Evolutionary conservation across 1,140 invertebrate species (phyloP).

Genomic region (Sitodiplosis mosellana): DNA sequence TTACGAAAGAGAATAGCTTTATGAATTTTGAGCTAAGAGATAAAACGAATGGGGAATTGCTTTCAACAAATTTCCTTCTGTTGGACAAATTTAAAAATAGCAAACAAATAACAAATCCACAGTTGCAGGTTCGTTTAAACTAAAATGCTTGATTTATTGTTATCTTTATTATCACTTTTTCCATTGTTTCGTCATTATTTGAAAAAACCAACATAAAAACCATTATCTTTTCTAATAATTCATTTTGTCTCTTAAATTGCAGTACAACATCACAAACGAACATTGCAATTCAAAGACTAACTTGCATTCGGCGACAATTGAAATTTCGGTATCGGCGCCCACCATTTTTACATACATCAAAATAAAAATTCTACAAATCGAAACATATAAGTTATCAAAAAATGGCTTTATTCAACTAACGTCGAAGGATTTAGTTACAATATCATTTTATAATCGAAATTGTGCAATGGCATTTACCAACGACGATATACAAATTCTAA

Average conservation of each 20-base stretch:
- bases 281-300: too few relatives aligned
- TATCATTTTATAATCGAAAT: conserved; percentile 9
- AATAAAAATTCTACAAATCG: conserved; percentile 13
- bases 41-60: neutral
- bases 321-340: conserved; percentile 15
- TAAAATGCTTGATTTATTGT: neutral
- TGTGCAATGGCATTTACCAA: conserved; percentile 6
- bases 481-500: neutral
- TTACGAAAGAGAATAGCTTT: conserved; percentile 12
- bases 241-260: neutral
- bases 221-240: neutral
- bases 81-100: conserved; percentile 12
- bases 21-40: conserved; percentile 14
- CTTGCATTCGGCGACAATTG: conserved; percentile 9
- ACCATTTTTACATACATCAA: conserved; percentile 23
- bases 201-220: too few relatives aligned
- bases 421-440: conserved; percentile 13
- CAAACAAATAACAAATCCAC: conserved; percentile 13
- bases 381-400: conserved; percentile 17
- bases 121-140: neutral
- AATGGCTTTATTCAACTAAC: conserved; percentile 24
- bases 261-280: too few relatives aligned
- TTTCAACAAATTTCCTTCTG: conserved; percentile 18
- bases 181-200: too few relatives aligned
- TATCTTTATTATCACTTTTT: neutral